Evolutionary conservation across 2,888 invertebrate species (phyloP).

Genomic region (Clivina fossor): DNA sequence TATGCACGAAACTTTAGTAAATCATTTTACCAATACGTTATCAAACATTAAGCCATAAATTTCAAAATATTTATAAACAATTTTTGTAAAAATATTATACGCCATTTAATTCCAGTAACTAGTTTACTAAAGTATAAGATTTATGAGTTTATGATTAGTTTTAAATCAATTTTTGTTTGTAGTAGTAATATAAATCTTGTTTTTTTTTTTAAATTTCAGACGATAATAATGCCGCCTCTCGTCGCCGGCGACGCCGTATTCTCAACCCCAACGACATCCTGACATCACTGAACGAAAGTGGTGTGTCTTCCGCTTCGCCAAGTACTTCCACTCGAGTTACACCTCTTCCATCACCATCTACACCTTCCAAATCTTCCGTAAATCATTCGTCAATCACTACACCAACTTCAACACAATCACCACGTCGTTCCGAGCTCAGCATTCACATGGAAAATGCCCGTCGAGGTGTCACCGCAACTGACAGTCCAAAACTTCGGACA

Average conservation of each 20-base stretch:
- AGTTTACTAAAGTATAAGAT: too few relatives aligned
- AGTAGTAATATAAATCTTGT: conserved; percentile 41
- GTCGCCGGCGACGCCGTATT: conserved; percentile 41
- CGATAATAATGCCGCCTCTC: conserved; percentile 55
- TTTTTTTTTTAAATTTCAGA: conserved; percentile 54
- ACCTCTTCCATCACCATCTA: conserved; percentile 25
- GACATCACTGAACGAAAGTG: conserved; percentile 26
- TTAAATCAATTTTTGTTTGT: background rate
- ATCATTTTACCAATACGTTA: too few relatives aligned
- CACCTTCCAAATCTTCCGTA: conserved; percentile 15
- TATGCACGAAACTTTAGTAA: too few relatives aligned
- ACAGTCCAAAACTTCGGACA: conserved; percentile 17
- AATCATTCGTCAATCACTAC: conserved; percentile 28
- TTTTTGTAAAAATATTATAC: too few relatives aligned
- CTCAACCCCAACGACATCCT: conserved; percentile 34
- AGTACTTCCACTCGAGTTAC: conserved; percentile 26
- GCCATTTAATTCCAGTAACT: too few relatives aligned
- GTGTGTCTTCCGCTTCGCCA: conserved; percentile 28
- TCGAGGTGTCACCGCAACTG: conserved; percentile 45
- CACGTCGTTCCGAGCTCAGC: conserved; percentile 47
- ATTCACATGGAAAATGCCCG: conserved; percentile 54
- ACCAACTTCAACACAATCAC: conserved; percentile 33
- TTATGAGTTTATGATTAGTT: background rate
- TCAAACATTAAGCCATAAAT: too few relatives aligned
- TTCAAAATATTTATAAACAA: too few relatives aligned